phyloP scores from a whole-genome alignment of 1,140 invertebrate genomes.

The Zaprionus ghesquierei region DNA sequence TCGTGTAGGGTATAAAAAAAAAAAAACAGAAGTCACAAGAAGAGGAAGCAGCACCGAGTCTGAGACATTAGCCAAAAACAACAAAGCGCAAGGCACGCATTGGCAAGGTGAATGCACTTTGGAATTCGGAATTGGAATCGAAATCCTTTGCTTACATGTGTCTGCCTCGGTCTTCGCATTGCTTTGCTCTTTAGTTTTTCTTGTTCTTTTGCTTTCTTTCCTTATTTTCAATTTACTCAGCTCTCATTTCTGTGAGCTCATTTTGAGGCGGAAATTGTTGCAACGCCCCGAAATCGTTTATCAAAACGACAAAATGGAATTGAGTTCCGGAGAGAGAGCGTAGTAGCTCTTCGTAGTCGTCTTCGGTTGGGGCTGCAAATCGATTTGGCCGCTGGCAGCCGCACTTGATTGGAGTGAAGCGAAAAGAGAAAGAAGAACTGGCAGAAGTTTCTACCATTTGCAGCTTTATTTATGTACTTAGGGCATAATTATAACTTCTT shows the following conservation, averaged over 20 bases:
- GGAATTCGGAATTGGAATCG: not conserved
- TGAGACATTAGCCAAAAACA: constrained; percentile 55
- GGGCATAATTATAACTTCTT: constrained; percentile 76
- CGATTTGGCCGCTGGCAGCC: constrained; percentile 74
- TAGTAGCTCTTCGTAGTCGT: constrained; percentile 30
- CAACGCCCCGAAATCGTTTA: constrained; percentile 81
- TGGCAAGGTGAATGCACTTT: constrained; percentile 68
- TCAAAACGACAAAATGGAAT: constrained; percentile 82
- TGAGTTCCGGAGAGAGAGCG: constrained; percentile 71
- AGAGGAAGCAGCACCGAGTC: constrained; percentile 24
- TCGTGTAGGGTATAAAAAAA: too few species aligned
- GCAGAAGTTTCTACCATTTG: constrained; percentile 27
- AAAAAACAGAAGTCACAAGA: constrained; percentile 13
- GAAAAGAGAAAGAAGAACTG: not conserved
- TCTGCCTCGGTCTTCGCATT: not conserved
- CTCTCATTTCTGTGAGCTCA: constrained; percentile 59
- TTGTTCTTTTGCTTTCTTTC: not conserved
- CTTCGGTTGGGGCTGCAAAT: constrained; percentile 56
- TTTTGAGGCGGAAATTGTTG: constrained; percentile 80
- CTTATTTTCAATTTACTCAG: constrained; percentile 66
- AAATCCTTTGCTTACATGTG: constrained; percentile 35
- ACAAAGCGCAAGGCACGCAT: constrained; percentile 27
- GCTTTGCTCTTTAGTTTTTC: constrained; percentile 26
- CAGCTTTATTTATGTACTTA: constrained; percentile 72
- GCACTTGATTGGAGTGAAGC: constrained; percentile 49